Base-by-base conservation (phyloP, 2,113 vertebrate species). In the Nycticebus coucang region DNA sequence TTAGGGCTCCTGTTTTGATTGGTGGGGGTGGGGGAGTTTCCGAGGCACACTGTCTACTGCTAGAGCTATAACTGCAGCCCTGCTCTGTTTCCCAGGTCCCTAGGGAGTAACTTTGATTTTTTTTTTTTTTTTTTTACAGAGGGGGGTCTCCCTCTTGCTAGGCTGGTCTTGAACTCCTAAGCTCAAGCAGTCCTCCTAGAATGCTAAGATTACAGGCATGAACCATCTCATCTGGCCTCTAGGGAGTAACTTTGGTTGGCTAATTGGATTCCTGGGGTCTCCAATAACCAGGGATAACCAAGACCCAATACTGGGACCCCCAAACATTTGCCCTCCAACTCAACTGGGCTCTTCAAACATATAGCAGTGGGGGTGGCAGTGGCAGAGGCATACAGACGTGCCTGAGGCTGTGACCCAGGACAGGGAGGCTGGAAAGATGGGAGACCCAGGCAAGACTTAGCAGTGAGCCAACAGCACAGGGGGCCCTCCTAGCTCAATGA, bases 1-100 rank as follows among this genome's bases (percentile, higher is more conserved):
- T 26, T 0, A 0, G 3, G 90, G 24, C 22, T 55, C 9, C 33
- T 13, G 72, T 19, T 57, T 24, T 55, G 35, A 41, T 21, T 17
- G 8, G 28, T 45, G 41, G 12, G 87, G 81, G 62, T 7, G 41
- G 53, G 33, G 50, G 13, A 50, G 26, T 53, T 41, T 5, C 41
- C 50, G 45, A 1, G 66, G 53, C 1, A 12, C 9, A 19, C 0
- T 2, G 9, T 19, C 72, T 55, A 7, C 41, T 28, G 7, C 10
- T 30, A 13, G 59, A 24, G 78, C 45, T 50, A 50, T 50, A 50
- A 50, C 45, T 50, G 45, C 45, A 33, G 6, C 88, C 89, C 45
- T 7, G 3, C 45, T 72, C 35, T 17, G 2, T 33, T 45, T 81
- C 62, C n/a, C 26, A n/a, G n/a, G 71, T 45, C 28, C 17, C 35